Evolutionary conservation across 2,888 invertebrate species (phyloP), one percentile per base, ranked within the genome.

Genomic region (Lepidocyrtoides sp.): DNA sequence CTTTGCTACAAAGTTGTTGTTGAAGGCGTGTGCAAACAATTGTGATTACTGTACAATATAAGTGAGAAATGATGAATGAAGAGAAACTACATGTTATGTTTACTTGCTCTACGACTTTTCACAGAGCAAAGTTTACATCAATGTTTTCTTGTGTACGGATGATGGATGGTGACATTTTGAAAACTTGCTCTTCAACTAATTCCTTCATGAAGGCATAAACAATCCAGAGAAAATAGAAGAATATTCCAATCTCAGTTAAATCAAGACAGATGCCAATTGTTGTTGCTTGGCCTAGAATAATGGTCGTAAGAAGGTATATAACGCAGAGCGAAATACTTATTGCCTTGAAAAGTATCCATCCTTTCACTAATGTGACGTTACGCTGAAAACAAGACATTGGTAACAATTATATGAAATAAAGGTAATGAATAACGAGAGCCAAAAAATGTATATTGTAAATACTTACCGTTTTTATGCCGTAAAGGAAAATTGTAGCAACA

Each of bases 151-250:
- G 88, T 26, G 85, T 89, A n/a, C 90, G 66, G 48, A 89, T 82
- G 60, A 93, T 93, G 66, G 92, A 88, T 86, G 92, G 90, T 60
- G 92, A 90, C 79, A 86, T 77, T 54, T 79, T 91, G 23, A 89
- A 60, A 48, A 89, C 17, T 81, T 89, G 84, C 57, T 93, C 92
- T 57, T 86, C 91, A 12, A 85, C 72, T 29, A 93, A 54, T 72
- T 92, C 90, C 23, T 86, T 81, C 88, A 88, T 91, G 84, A 91
- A 93, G n/a, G 82, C 41, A 84, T 89, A 91, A 69, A 93, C 93
- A 87, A 93, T 86, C 93, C 93, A 93, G 77, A 93, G 81, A 81
- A 91, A 91, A 66, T 93, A 93, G 23, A 79, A 41, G 14, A 90
- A 91, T 57, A 92, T 44, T 63, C 60, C 51, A 48, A 90, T 81